phyloP scores from a whole-genome alignment of 1,140 invertebrate genomes.

The Apis laboriosa region DNA sequence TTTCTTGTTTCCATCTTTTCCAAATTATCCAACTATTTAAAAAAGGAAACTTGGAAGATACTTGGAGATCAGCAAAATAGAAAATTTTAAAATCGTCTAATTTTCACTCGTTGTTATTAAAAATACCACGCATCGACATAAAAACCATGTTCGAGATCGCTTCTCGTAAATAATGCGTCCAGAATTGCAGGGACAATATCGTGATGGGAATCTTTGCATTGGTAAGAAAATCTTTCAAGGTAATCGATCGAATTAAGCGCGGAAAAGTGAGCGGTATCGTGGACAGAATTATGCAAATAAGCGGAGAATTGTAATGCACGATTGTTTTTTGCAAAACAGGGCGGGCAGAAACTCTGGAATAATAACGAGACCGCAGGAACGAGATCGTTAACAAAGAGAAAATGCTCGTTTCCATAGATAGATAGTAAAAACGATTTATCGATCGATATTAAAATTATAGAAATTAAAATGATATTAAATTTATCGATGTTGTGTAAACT shows the following conservation, averaged over 20 bases:
- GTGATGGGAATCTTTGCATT: conserved; percentile 2
- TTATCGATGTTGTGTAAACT: no score
- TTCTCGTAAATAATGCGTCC: neutral
- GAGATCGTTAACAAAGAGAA: conserved; percentile 15
- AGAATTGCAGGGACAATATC: conserved; percentile 11
- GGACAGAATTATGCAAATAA: conserved; percentile 45
- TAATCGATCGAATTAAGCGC: conserved; percentile 33
- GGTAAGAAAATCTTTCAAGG: conserved; percentile 47
- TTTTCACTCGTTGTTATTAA: no score
- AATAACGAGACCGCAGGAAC: neutral
- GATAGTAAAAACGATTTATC: neutral
- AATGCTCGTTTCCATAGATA: conserved; percentile 1
- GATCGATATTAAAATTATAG: no score
- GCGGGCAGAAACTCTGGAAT: neutral
- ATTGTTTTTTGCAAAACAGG: conserved; percentile 29
- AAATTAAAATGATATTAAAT: no score
- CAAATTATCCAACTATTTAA: no score
- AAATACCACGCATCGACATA: no score
- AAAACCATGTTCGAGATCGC: no score
- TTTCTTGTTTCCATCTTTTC: conserved; percentile 24
- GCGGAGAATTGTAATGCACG: conserved; percentile 4
- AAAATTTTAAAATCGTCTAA: no score
- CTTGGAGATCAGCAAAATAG: no score
- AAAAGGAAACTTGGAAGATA: no score
- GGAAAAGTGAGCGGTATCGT: conserved; percentile 39